Evolutionary conservation across 1,140 invertebrate species (phyloP).

Genomic region (Cardiocondyla obscurior): DNA sequence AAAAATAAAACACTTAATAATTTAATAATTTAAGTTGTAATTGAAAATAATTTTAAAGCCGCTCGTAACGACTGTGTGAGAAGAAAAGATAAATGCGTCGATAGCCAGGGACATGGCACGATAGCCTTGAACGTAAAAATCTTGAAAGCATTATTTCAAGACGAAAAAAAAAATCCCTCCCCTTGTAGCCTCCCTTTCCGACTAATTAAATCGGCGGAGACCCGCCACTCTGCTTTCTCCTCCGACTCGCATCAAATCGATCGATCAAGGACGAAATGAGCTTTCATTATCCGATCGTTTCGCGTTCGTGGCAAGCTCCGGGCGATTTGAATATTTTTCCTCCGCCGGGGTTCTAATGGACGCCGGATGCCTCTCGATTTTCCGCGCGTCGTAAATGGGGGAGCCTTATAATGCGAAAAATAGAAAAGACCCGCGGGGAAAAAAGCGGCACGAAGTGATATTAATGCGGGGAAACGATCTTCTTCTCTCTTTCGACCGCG

Average conservation of each 20-base stretch:
- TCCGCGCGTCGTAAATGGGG: conserved; percentile 62
- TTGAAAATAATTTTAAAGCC: background rate
- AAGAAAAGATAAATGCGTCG: background rate
- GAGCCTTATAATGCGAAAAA: conserved; percentile 66
- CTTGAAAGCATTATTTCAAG: background rate
- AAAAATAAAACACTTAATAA: no score
- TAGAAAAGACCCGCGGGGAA: conserved; percentile 52
- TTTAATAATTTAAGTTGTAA: no score
- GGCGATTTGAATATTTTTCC: conserved; percentile 67
- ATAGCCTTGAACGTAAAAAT: background rate
- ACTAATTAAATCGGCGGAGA: conserved; percentile 67
- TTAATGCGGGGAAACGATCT: conserved; percentile 71
- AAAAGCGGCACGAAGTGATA: conserved; percentile 62
- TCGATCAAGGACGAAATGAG: conserved; percentile 60
- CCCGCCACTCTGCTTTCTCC: background rate
- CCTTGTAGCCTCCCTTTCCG: conserved; percentile 61
- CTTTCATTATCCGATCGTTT: conserved; percentile 56
- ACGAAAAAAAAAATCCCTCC: no score
- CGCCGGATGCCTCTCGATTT: conserved; percentile 57
- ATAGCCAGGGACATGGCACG: background rate
- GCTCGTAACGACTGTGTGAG: background rate
- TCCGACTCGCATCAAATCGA: background rate
- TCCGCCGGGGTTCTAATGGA: conserved; percentile 62
- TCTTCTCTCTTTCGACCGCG: conserved; percentile 49
- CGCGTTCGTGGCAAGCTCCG: conserved; percentile 40